Evolutionary conservation across 1,140 invertebrate genomes (phyloP), one percentile per base, ranked within the genome.

Genomic region (Calycopis cecrops): DNA sequence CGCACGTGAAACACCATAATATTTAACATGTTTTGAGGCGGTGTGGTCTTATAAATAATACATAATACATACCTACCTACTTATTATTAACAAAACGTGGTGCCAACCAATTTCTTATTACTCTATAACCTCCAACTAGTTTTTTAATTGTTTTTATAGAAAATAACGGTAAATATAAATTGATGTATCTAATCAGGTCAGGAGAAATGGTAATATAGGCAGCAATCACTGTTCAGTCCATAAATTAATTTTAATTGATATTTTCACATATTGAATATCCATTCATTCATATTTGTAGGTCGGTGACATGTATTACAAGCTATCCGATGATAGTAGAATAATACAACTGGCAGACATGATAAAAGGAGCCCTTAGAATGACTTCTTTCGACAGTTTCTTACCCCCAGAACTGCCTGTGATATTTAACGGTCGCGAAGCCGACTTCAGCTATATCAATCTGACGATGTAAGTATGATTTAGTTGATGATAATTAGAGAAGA

Each of bases 321-420:
- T 88, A 38, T 74, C 72, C 3, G 80, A 76, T 4, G 81, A 85
- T 49, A 62, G 70, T 0, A 65, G 76, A 8, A 17, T 88, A 11
- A 51, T 50, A 3, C 56, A 64, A 9, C 44, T 88, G 6, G 82
- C 72, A 0, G 68, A 76, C 37, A 78, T 81, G 71, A 40, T 82
- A 3, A 79, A 82, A 9, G 87, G 82, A 2, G 76, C 88, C 4
- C 57, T 90, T 10, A 76, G 88, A 12, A 76, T 91, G 52, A 77
- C 80, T 10, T 79, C 72, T 0, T 42, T 88, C 0, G 69, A 87
- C 12, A 88, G 85, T 59, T 89, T 89, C 58, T 59, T 90, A 4
- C 90, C 90, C 0, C 57, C 70, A 7, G 90, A 90, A 51, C 42
- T 91, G 3, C 61, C 60, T 3, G 51, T 52, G 3, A 63, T 76